Base-by-base conservation (phyloP, 1,140 invertebrate genomes). In the Sycophila sp. region DNA sequence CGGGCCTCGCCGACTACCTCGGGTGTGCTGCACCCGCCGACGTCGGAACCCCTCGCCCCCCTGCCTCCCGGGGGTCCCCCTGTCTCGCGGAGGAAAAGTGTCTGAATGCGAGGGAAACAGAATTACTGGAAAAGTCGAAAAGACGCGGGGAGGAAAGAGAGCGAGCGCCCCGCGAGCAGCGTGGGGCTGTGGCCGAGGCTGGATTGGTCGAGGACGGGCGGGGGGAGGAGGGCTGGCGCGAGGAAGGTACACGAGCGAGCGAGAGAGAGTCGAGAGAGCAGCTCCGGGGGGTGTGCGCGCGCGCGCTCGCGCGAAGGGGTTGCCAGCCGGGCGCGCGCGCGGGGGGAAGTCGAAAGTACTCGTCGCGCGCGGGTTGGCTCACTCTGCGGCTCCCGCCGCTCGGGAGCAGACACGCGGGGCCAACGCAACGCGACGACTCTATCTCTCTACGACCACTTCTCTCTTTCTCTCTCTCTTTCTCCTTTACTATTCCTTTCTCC, bases 371-470 rank as follows among this genome's bases (percentile, higher is more conserved):
- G 77, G 78, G 76, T 77, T 79, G 77, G 81, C 82, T 86, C 84
- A 86, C 85, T 86, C 84, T 86, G 85, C 85, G 85, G 84, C 85
- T 86, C 85, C 85, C 85, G 85, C 84, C 85, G 85, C 85, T 86
- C 85, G 85, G 85, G 85, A 86, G 85, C 84, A 86, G 76, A 86
- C 83, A 86, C 84, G 85, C 85, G 84, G 84, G 79, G 83, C 85
- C 84, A 84, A 82, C 78, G 80, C 80, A 47, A 47, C 80, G 69
- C 55, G 10, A 77, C 75, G 68, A 70, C 47, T n/a, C n/a, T n/a
- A n/a, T n/a, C n/a, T n/a, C n/a, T n/a, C n/a, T n/a, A n/a, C n/a
- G n/a, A 62, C 53, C 55, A 62, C 62, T 64, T 74, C 72, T 72
- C 70, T 78, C 69, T 71, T 45, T 59, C 74, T 74, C 70, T 76